phyloP scores from a whole-genome alignment of 2,888 invertebrate species.

The Zhengitettix transpicula region DNA sequence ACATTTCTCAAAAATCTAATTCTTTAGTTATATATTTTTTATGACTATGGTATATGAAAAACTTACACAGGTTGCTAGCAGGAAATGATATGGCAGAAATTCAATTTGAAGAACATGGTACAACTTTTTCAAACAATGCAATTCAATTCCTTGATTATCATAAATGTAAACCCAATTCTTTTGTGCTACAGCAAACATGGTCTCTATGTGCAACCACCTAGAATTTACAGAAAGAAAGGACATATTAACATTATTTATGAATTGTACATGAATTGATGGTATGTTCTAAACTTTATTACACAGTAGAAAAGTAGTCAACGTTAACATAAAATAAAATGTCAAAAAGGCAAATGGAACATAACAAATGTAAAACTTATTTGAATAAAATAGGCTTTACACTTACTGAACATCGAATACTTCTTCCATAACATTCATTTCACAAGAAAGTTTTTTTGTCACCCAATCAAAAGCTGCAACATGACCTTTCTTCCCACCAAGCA shows the following conservation, averaged over 20 bases:
- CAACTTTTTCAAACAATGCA: slow-evolving; percentile 86
- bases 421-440: slow-evolving; percentile 97
- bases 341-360: too few species aligned
- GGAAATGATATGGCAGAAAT: slow-evolving; percentile 93
- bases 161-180: slow-evolving; percentile 94
- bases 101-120: slow-evolving; percentile 67
- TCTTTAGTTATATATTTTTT: too few species aligned
- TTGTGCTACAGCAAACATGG: slow-evolving; percentile 95
- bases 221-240: slow-evolving; percentile 14
- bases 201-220: slow-evolving; percentile 84
- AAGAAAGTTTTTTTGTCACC: slow-evolving; percentile 85
- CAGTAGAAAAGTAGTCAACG: too few species aligned
- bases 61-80: slow-evolving; percentile 46
- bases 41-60: background rate
- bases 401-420: slow-evolving; percentile 75
- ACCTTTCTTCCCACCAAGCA: slow-evolving; percentile 75
- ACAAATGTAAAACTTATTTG: too few species aligned
- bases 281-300: too few species aligned
- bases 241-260: too few species aligned
- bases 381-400: slow-evolving; percentile 14
- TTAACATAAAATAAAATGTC: too few species aligned
- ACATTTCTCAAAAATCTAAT: too few species aligned
- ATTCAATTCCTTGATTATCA: slow-evolving; percentile 89
- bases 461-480: slow-evolving; percentile 96
- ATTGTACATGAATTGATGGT: too few species aligned